Evolutionary conservation across 2,797 vertebrate species (phyloP).

Genomic region (Rhabdophis nuchalis): DNA sequence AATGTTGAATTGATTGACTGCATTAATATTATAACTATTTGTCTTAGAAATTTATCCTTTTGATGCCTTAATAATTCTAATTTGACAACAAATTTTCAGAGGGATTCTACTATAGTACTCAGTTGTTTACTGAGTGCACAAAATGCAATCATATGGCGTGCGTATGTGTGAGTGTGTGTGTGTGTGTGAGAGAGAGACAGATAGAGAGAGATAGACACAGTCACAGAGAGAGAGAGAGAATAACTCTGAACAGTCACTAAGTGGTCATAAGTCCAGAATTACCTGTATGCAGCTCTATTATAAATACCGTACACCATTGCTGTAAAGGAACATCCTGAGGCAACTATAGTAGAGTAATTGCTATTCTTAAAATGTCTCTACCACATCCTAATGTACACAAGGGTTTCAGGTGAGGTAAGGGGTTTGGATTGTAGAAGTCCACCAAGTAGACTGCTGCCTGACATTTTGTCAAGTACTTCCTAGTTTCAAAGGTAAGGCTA

Average conservation of each 20-base stretch:
- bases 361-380: not conserved
- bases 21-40: not conserved
- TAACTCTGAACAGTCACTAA: not conserved
- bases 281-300: not conserved
- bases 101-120: not conserved
- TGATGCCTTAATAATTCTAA: not conserved
- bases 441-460: not conserved
- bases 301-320: not conserved
- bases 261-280: not conserved
- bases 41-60: not conserved
- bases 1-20: not conserved
- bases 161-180: too few relatives aligned
- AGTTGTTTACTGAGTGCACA: not conserved
- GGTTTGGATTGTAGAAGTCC: not conserved
- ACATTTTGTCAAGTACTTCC: not conserved
- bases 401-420: not conserved
- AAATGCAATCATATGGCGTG: not conserved
- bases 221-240: too few relatives aligned
- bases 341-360: not conserved
- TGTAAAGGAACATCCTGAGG: not conserved
- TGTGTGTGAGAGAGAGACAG: not conserved
- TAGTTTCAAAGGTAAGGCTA: not conserved
- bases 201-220: accelerated
- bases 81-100: not conserved
- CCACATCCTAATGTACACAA: not conserved